Evolutionary conservation across 2,113 vertebrate species (phyloP), one percentile per base, ranked within the genome.

Genomic region (Sprattus sprattus): DNA sequence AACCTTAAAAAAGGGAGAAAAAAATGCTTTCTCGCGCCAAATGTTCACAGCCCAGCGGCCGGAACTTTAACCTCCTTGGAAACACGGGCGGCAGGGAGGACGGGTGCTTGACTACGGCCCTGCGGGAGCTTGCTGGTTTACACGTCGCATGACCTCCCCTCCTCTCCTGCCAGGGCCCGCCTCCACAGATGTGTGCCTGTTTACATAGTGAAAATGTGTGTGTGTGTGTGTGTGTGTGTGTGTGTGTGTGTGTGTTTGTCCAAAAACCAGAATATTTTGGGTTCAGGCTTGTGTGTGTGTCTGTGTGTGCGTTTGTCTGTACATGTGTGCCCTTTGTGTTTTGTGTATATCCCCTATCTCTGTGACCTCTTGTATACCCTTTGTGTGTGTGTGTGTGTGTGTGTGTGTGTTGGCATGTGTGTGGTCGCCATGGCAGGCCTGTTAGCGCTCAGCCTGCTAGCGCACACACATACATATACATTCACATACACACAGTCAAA

Each of bases 121-220:
- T 90, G 92, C 85, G 87, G 91, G 90, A 91, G 90, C 89, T 89
- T 84, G 85, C 89, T 91, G 89, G 91, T 92, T 91, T 89, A 92
- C 90, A 88, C 88, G 44, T 89, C 84, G 88, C 89, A 85, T 85
- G 88, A 92, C 87, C 89, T 85, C 86, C 88, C 86, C 88, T 89
- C 64, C 64, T 11, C 64, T 28, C 64, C 8, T 25, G n/a, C 64
- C 64, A 67, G 64, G 25, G 64, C 64, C 6, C 64, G 64, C 64
- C 84, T 90, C 91, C 87, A 89, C 91, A 93, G 92, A 93, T 93
- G 93, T 93, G 89, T 89, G 90, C 85, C 89, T 93, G 92, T 92
- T 93, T 93, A 91, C 86, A 86, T 84, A 90, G 86, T 85, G 84
- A 28, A 28, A 67, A 81, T 81, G 80, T 81, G 45, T 45, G 80